These are phyloP conservation scores for Chondrosia reniformis DNA, from an alignment of 37 sponge, comb jelly and placozoan species.

Conservation along the genomic window DNA sequence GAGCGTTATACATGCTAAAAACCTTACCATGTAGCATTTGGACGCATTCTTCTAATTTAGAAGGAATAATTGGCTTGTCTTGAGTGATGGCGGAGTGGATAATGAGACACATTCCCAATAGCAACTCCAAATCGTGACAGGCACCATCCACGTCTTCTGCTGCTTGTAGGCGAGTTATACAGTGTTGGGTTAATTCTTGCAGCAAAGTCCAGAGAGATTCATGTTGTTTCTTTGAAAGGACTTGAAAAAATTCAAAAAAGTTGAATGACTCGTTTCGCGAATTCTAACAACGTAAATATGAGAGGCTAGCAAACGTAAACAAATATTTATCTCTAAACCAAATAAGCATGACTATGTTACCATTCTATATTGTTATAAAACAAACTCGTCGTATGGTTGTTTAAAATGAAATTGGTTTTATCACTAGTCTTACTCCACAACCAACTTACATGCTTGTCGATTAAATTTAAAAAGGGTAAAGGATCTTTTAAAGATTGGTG, in stretches of 20 bases:
- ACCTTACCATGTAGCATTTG: slow-evolving; percentile 39
- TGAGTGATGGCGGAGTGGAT: slow-evolving; percentile 16
- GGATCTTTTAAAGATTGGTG: not conserved
- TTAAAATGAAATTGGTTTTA: too few species aligned
- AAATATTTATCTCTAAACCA: not conserved
- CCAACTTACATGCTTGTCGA: not conserved
- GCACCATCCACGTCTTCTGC: slow-evolving; percentile 7
- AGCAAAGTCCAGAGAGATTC: slow-evolving; percentile 32
- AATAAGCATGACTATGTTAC: not conserved
- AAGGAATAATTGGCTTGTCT: slow-evolving; percentile 19
- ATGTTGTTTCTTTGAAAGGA: slow-evolving; percentile 38
- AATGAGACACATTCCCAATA: slow-evolving; percentile 22
- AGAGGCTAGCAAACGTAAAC: not conserved
- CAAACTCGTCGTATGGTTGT: too few species aligned
- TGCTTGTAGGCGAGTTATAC: not conserved
- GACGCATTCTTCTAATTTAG: not conserved
- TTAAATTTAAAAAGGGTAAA: not conserved
- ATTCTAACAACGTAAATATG: not conserved
- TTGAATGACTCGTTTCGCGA: slow-evolving; percentile 27
- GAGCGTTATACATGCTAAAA: not conserved
- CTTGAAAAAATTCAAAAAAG: slow-evolving; percentile 53
- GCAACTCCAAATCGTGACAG: slow-evolving; percentile 14
- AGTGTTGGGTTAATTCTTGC: not conserved
- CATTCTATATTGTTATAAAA: too few species aligned
- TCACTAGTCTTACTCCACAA: too few species aligned